A percentile compares a stretch with the other conserved stretches of the same genome.
phyloP scores from a whole-genome alignment of 2,797 vertebrate genomes.

The Anguilla marmorata region DNA sequence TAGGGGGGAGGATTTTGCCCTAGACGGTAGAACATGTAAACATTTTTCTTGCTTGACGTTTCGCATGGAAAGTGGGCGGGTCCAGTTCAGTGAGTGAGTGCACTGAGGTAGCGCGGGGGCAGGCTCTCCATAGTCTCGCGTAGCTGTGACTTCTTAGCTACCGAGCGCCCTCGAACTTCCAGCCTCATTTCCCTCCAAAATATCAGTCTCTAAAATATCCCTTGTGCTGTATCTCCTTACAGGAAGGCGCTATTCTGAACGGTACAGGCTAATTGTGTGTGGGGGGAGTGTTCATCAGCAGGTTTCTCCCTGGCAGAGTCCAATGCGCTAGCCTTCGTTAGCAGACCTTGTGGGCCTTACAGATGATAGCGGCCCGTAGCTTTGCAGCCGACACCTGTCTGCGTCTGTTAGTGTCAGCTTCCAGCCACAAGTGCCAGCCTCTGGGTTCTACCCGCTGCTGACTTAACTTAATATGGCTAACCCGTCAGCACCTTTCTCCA shows the following conservation, averaged over 20 bases:
- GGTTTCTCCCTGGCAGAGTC: not conserved
- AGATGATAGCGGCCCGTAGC: not conserved
- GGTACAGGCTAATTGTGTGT: not conserved
- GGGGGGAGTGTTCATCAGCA: not conserved
- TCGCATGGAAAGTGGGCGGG: not conserved
- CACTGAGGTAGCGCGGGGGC: not conserved
- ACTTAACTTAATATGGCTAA: not conserved
- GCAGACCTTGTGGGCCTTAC: not conserved
- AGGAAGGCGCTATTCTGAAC: not conserved
- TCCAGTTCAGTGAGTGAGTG: not conserved
- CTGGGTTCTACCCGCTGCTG: not conserved
- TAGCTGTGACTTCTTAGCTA: not conserved
- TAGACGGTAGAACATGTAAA: not conserved
- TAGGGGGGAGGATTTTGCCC: not conserved
- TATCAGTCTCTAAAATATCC: not conserved
- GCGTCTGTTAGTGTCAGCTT: not conserved
- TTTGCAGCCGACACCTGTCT: not conserved
- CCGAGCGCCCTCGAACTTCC: not conserved
- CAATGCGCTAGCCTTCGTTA: not conserved
- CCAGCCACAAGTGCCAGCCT: not conserved
- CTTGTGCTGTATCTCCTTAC: not conserved
- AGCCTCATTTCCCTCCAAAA: not conserved
- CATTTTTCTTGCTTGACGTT: not conserved
- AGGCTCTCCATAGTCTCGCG: not conserved
- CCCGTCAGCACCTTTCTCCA: not conserved